A percentile compares a stretch with the other conserved stretches of the same genome.
These are phyloP conservation scores for Salarias fasciatus DNA, from an alignment of 2,797 vertebrate species.

Conservation along the genomic window DNA sequence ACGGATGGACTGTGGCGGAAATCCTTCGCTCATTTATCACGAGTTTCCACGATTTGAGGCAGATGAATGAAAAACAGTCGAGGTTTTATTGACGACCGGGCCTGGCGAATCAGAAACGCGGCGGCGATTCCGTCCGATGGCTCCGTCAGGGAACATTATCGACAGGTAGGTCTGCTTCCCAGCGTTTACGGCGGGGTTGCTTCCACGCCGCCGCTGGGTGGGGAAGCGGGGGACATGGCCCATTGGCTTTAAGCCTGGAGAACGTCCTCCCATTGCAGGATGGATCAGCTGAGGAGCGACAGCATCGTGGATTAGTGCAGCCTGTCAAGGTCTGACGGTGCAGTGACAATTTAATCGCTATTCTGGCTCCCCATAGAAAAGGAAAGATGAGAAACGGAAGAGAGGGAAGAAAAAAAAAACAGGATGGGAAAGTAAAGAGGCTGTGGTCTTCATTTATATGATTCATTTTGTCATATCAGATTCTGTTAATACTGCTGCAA, in stretches of 20 bases:
- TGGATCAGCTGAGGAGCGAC: slow-evolving; percentile 69
- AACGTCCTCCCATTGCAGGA: slow-evolving; percentile 65
- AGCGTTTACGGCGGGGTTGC: slow-evolving; percentile 54
- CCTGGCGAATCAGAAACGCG: neutral
- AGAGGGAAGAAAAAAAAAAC: neutral
- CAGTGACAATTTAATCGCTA: slow-evolving; percentile 82
- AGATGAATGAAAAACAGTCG: too few species aligned
- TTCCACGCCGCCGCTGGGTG: slow-evolving; percentile 46
- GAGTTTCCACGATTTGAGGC: too few species aligned
- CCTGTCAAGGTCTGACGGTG: slow-evolving; percentile 79
- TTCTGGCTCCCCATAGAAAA: slow-evolving; percentile 67
- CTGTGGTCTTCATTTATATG: slow-evolving; percentile 78
- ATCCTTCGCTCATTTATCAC: too few species aligned
- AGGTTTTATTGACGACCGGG: too few species aligned
- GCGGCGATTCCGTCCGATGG: slow-evolving; percentile 11
- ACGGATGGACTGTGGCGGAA: too few species aligned
- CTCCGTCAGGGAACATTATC: slow-evolving; percentile 25
- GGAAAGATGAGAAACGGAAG: slow-evolving; percentile 49
- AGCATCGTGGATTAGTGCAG: slow-evolving; percentile 79
- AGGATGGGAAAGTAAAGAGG: slow-evolving; percentile 59
- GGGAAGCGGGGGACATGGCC: slow-evolving; percentile 63
- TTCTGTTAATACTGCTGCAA: slow-evolving; percentile 74
- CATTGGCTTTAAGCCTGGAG: slow-evolving; percentile 74
- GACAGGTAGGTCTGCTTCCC: slow-evolving; percentile 59
- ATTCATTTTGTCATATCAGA: slow-evolving; percentile 80